A percentile compares a stretch with the other conserved stretches of the same genome.
phyloP scores from a whole-genome alignment of 1,140 invertebrate genomes.

The Glossosoma conforme region DNA sequence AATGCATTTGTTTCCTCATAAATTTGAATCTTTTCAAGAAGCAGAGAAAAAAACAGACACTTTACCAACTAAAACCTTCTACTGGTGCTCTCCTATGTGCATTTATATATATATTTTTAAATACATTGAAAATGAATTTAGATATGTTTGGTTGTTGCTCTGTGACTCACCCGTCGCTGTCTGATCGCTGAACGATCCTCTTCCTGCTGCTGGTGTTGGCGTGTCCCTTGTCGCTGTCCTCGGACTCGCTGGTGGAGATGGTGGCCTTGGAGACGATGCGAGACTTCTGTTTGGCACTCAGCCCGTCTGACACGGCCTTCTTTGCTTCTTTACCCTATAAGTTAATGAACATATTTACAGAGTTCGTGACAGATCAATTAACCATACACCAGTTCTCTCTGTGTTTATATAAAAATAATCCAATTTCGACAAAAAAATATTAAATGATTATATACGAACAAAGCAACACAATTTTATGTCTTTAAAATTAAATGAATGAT shows the following conservation, averaged over 20 bases:
- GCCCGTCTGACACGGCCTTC: constrained; percentile 58
- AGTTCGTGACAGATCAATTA: too few species aligned
- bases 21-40: constrained; percentile 42
- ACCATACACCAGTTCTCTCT: too few species aligned
- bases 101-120: too few species aligned
- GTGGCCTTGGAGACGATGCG: constrained; percentile 92
- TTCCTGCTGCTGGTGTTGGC: constrained; percentile 39
- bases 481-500: too few species aligned
- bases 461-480: too few species aligned
- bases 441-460: not conserved
- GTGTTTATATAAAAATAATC: too few species aligned
- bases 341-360: constrained; percentile 4
- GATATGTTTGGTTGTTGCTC: not conserved
- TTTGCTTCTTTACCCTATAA: constrained; percentile 43
- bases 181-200: constrained; percentile 44
- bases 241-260: constrained; percentile 88
- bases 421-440: constrained; percentile 4
- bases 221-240: constrained; percentile 57
- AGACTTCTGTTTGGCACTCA: constrained; percentile 76
- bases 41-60: too few species aligned
- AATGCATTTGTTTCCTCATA: too few species aligned
- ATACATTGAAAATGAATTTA: not conserved
- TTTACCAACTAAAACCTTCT: too few species aligned
- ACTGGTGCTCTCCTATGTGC: too few species aligned
- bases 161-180: constrained; percentile 42